Conservation (phyloP, 2,797 vertebrate species). For the Tarsius wallacei region DNA sequence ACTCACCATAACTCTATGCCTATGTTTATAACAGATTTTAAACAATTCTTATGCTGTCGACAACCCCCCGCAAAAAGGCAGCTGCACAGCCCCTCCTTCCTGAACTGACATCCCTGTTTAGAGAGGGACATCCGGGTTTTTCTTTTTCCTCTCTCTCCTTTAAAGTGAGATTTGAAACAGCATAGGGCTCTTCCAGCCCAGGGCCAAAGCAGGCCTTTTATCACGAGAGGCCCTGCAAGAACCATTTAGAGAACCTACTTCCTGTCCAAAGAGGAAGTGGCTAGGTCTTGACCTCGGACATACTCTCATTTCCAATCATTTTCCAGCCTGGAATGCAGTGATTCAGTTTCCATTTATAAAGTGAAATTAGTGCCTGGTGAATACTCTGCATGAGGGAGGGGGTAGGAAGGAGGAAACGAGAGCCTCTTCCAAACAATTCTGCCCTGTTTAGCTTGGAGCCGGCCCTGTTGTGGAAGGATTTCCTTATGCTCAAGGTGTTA, state of each 20-base stretch:
- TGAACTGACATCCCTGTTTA: constrained; percentile 90
- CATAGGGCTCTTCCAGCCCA: constrained; percentile 81
- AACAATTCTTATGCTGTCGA: constrained; percentile 85
- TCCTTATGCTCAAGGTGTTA: constrained; percentile 91
- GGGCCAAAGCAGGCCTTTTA: constrained; percentile 88
- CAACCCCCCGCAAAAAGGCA: constrained; percentile 82
- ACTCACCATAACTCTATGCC: constrained; percentile 76
- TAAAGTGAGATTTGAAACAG: constrained; percentile 85
- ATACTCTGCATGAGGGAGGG: constrained; percentile 88
- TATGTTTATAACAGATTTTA: constrained; percentile 87
- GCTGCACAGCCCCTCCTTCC: constrained; percentile 90
- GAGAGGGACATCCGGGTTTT: constrained; percentile 90
- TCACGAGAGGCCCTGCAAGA: constrained; percentile 89
- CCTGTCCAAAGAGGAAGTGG: constrained; percentile 92
- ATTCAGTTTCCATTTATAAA: constrained; percentile 93
- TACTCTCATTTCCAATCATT: constrained; percentile 91
- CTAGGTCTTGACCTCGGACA: constrained; percentile 89
- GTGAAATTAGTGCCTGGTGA: constrained; percentile 89
- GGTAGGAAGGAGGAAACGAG: constrained; percentile 91
- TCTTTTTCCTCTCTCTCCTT: constrained; percentile 79
- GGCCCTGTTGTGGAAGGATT: constrained; percentile 90
- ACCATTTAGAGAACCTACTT: constrained; percentile 88
- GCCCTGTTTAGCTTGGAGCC: constrained; percentile 90
- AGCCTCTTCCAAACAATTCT: constrained; percentile 90
- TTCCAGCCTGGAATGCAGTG: constrained; percentile 90